Base-by-base conservation (phyloP, 2,888 invertebrate species). In the Drosophila sordidapex region DNA sequence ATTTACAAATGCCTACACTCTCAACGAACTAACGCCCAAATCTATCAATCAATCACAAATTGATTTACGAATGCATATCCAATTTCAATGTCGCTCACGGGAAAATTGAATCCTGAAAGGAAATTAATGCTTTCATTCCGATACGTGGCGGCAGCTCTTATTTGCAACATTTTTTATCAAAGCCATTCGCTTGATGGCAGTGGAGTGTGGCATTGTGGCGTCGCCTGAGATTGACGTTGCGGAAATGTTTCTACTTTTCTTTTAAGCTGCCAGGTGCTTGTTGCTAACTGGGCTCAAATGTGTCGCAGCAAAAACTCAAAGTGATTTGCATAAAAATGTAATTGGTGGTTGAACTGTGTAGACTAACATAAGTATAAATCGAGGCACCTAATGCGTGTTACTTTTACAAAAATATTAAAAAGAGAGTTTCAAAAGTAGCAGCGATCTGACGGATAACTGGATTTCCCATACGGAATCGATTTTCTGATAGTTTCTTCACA, bases 1-100 rank as follows among this genome's bases (percentile, higher is more conserved):
- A 82, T 89, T 87, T 79, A 87, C 76, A 81, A 87, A 76, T 87
- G 83, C 80, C 86, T 82, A 74, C 80, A 76, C 74, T 76, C 70
- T 79, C 54, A 60, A 59, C 60, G 75, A 64, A 56, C 62, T 35
- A 35, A 27, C 72, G 63, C 79, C 79, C 74, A 69, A 85, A 74
- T 83, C 87, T 70, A 74, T 86, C 83, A 89, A 78, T 85, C 82
- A 75, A 83, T 83, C 80, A 69, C 67, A 25, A 74, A 35, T 68
- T 53, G 49, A 38, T 54, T 59, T 70, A 64, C 58, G 29, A 57
- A 40, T 57, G 59, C 70, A 65, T 51, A 53, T 52, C 54, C 67
- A 67, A 63, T 70, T 81, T 83, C 82, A 83, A 82, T 81, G 87
- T 69, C 87, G 68, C 40, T 49, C 57, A n/a, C 5, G 29, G 33